Conservation (phyloP, 2,797 vertebrate genomes). For the Peromyscus eremicus region DNA sequence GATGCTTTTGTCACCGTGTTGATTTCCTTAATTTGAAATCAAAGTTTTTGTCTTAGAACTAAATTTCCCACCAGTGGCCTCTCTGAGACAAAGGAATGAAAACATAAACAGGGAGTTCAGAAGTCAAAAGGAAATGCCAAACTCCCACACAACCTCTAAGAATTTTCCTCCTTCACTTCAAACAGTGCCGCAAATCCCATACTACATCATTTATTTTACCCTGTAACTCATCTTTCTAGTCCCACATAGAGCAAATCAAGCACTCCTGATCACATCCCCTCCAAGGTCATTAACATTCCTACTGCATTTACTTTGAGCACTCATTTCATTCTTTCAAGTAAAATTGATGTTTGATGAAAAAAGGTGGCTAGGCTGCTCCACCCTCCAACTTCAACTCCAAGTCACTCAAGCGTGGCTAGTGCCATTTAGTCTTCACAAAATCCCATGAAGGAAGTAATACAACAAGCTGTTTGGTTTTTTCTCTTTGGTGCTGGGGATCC, state of each 20-base stretch:
- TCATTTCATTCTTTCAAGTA: not conserved
- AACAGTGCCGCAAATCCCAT: not conserved
- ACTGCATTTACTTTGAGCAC: not conserved
- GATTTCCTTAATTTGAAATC: slow-evolving; percentile 31
- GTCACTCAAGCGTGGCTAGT: not conserved
- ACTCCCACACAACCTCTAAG: slow-evolving; percentile 31
- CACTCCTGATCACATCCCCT: not conserved
- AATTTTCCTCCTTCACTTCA: not conserved
- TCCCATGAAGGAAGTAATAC: not conserved
- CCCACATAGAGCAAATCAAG: not conserved
- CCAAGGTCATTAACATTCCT: not conserved
- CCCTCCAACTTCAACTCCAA: not conserved
- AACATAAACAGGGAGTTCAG: slow-evolving; percentile 56
- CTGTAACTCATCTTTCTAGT: not conserved
- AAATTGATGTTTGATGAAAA: not conserved
- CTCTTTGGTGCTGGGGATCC: not conserved
- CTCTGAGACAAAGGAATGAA: slow-evolving; percentile 65
- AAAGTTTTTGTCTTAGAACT: slow-evolving; percentile 29
- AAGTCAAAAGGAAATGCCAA: slow-evolving; percentile 58
- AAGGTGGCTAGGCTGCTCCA: not conserved
- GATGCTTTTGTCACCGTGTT: not conserved
- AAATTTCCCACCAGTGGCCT: slow-evolving; percentile 55
- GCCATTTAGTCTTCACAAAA: not conserved
- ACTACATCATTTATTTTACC: not conserved
- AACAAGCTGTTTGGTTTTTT: not conserved